Base-by-base conservation (phyloP, 2,797 vertebrate genomes). In the Amblyraja radiata region DNA sequence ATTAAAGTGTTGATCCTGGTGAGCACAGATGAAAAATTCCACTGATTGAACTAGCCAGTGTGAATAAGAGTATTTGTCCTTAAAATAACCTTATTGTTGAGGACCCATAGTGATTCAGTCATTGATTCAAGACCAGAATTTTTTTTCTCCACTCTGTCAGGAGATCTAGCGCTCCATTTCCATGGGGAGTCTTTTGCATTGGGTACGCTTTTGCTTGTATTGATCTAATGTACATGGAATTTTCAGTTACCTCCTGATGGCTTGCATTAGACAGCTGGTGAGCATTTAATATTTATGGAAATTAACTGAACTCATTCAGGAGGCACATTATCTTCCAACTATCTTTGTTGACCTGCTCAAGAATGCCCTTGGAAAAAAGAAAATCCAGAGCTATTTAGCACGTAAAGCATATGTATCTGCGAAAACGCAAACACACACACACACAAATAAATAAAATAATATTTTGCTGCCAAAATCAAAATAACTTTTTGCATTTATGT, bases 11-110 rank as follows among this genome's bases (percentile, higher is more conserved):
- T 91, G 9, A 18, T 84, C 81, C 54, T 84, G 28, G 54, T 84
- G 81, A 54, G 23, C 54, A 28, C 71, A 74, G 71, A 91, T 76
- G 39, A 91, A 91, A 91, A 54, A 68, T 91, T 91, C 54, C 10
- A 13, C 23, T 91, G 90, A 91, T 74, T 74, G 10, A 91, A n/a
- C 68, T 91, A 71, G 36, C 71, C 18, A 6, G 46, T 74, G 39
- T 46, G 36, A 91, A 91, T 74, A 39, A 36, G 32, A 74, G 2
- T 16, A 71, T 74, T 74, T 76, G 90, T 54, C 68, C 68, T 91
- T 91, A 25, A 54, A 5, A 74, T 91, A 74, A 91, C 71, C 21
- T 91, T 91, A 74, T 21, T 28, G 2, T 54, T 74, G 18, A 74
- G 65, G 39, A 91, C 46, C 36, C 39, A 74, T 46, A 7, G 21